Evolutionary conservation across 2,888 invertebrate genomes (phyloP), one percentile per base, ranked within the genome.

Genomic region (Hartigia nigra): DNA sequence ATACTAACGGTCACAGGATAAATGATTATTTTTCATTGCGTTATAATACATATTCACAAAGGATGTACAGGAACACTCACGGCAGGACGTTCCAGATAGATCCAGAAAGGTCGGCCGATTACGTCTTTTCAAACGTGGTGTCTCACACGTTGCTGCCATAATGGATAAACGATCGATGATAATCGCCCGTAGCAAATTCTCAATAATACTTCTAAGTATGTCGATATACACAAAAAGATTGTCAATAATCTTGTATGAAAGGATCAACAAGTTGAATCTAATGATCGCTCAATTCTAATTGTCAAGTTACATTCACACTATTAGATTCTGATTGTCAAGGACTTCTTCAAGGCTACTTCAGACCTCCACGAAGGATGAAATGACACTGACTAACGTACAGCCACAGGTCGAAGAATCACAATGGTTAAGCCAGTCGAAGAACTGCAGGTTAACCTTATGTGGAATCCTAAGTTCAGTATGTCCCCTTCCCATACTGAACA

Each of bases 71-170:
- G 14, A 55, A 2, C 23, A 79, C 76, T 79, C 74, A 79, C 78
- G 74, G 31, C 70, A 37, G 9, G 76, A 31, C n/a, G 83, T 81
- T 74, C 86, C 88, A 74, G 88, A 89, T 74, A 91, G 86, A 85
- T 91, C 90, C 81, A 91, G 85, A 84, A 90, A 90, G 75, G 84
- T 87, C 69, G 91, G 91, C 74, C 91, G 85, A 78, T 87, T 86
- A 72, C 86, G 87, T 79, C 90, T 86, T 78, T 86, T 86, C 36
- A 86, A 84, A 74, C 86, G 87, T 31, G 90, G 90, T 0, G 88
- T 88, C 35, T 86, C 86, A 74, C 83, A 86, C 76, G 88, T 86
- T 75, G 82, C 81, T 39, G 84, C 83, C 88, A 88, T 88, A 5
- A 55, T 14, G 2, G 55, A 55, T 55, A 55, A 55, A 55, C 23